Evolutionary conservation across 2,797 vertebrate species (phyloP).

Genomic region (Tenualosa thibaudeaui): DNA sequence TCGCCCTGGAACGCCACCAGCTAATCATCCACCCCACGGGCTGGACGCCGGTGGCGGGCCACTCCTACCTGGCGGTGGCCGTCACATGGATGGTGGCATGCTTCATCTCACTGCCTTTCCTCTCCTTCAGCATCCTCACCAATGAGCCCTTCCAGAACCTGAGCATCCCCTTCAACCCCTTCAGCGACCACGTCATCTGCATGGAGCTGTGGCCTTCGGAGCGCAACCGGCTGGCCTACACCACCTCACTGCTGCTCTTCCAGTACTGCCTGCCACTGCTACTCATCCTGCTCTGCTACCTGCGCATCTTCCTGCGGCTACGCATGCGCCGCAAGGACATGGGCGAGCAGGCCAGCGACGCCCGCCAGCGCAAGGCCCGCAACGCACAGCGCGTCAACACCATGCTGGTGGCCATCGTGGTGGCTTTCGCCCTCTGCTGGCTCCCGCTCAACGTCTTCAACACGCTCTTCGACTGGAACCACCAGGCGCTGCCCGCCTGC

Average conservation of each 20-base stretch:
- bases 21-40: conserved; percentile 80
- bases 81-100: conserved; percentile 76
- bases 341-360: conserved; percentile 64
- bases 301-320: conserved; percentile 80
- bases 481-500: conserved; percentile 73
- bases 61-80: conserved; percentile 77
- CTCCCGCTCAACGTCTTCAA: conserved; percentile 82
- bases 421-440: conserved; percentile 79
- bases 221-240: conserved; percentile 75
- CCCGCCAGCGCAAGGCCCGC: conserved; percentile 57
- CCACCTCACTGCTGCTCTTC: conserved; percentile 77
- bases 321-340: conserved; percentile 71
- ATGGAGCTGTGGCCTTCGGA: conserved; percentile 79
- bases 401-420: conserved; percentile 76
- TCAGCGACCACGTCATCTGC: conserved; percentile 77
- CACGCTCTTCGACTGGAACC: conserved; percentile 80
- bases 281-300: conserved; percentile 78
- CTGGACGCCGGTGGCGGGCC: conserved; percentile 74
- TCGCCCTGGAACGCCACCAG: conserved; percentile 80
- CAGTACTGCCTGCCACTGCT: conserved; percentile 80
- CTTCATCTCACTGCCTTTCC: conserved; percentile 78
- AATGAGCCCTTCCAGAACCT: conserved; percentile 78
- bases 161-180: conserved; percentile 72
- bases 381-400: conserved; percentile 72
- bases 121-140: conserved; percentile 78